Percentiles rank a stretch among this genome's conserved stretches.
phyloP scores from a whole-genome alignment of 2,113 vertebrate genomes.

The Sciurus niger region DNA sequence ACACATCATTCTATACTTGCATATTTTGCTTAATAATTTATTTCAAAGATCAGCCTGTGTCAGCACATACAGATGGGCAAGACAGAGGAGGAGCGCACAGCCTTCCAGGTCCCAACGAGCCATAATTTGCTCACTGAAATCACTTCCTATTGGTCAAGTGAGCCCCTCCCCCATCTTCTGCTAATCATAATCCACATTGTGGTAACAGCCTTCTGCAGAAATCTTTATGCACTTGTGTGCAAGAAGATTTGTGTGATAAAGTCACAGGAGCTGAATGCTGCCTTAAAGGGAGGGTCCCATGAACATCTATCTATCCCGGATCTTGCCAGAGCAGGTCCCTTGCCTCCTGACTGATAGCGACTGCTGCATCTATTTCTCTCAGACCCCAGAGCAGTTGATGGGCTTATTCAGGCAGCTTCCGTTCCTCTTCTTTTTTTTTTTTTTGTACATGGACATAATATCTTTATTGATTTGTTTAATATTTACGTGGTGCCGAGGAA shows the following conservation, averaged over 20 bases:
- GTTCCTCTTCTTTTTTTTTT: neutral
- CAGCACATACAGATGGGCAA: neutral
- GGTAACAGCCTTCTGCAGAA: neutral
- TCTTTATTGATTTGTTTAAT: no score
- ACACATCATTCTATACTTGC: neutral
- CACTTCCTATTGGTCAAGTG: neutral
- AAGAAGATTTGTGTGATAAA: neutral
- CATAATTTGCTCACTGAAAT: constrained; percentile 22
- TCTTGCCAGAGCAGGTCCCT: neutral
- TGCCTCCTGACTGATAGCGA: neutral
- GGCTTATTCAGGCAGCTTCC: neutral
- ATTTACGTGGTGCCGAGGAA: no score
- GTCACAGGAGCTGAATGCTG: constrained; percentile 5
- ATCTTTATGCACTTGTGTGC: neutral
- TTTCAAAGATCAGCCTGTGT: neutral
- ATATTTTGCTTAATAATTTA: neutral
- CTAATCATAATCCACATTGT: neutral
- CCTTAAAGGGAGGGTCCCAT: neutral
- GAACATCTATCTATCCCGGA: neutral
- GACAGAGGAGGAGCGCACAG: neutral
- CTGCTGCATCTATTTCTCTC: neutral
- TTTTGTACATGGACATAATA: no score
- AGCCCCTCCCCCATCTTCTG: neutral
- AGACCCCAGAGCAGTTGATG: neutral
- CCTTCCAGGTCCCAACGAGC: neutral